Evolutionary conservation across 2,113 vertebrate genomes (phyloP).

Genomic region (Toxotes chatareus): DNA sequence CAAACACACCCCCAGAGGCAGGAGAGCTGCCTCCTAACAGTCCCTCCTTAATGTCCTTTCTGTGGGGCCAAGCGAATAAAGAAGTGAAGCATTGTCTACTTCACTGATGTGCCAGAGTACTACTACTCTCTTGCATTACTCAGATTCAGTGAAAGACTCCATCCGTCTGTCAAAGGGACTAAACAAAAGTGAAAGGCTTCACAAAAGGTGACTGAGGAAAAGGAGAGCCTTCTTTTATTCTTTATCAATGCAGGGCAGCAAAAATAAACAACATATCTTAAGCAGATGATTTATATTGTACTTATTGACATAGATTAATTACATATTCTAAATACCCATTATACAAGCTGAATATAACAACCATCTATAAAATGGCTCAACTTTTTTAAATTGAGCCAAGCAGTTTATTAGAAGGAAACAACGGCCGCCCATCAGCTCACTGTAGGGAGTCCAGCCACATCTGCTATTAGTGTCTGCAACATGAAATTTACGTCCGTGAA

Average conservation of each 20-base stretch:
- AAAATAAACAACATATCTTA: background rate
- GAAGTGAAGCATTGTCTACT: background rate
- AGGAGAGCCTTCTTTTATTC: constrained; percentile 25
- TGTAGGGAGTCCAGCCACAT: constrained; percentile 35
- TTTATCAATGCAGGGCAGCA: background rate
- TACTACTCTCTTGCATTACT: constrained; percentile 44
- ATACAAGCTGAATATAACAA: background rate
- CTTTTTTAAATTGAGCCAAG: constrained; percentile 26
- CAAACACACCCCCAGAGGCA: no score
- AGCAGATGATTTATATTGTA: constrained; percentile 5
- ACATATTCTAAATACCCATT: background rate
- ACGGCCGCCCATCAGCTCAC: constrained; percentile 42
- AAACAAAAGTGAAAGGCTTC: constrained; percentile 41
- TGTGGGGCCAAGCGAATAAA: constrained; percentile 1
- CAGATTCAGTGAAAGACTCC: constrained; percentile 30
- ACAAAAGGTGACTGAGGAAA: constrained; percentile 38
- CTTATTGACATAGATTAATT: background rate
- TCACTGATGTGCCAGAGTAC: constrained; percentile 23
- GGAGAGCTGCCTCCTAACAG: no score
- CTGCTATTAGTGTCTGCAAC: constrained; percentile 54
- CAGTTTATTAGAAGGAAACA: constrained; percentile 50
- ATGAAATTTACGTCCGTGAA: constrained; percentile 50
- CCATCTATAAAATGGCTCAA: constrained; percentile 12
- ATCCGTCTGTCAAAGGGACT: constrained; percentile 22
- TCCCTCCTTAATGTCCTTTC: background rate